These are phyloP conservation scores for Perca flavescens DNA, from an alignment of 2,113 vertebrate species.

Conservation along the genomic window DNA sequence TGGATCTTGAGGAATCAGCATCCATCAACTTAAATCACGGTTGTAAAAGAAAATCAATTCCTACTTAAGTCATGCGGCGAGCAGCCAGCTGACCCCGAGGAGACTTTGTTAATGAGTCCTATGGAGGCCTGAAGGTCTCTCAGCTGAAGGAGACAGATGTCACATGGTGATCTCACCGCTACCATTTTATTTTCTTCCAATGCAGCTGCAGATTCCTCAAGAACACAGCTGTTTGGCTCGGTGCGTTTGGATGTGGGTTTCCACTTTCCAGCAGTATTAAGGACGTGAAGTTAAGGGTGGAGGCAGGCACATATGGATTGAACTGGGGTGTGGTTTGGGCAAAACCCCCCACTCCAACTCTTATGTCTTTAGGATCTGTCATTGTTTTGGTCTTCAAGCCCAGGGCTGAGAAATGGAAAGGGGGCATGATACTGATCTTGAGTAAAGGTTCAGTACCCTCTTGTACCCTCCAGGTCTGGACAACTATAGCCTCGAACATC, in stretches of 20 bases:
- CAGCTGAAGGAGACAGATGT: conserved; percentile 4
- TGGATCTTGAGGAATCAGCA: not conserved
- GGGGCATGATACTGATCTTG: not conserved
- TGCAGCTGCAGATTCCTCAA: conserved; percentile 48
- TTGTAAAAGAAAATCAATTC: conserved; percentile 19
- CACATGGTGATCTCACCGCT: conserved; percentile 3
- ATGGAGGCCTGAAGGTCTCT: not conserved
- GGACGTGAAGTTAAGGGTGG: not conserved
- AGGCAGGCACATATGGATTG: not conserved
- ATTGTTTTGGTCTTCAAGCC: conserved; percentile 14
- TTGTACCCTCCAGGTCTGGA: not conserved
- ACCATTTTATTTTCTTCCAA: conserved; percentile 3
- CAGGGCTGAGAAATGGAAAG: not conserved
- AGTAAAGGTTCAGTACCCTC: conserved; percentile 19
- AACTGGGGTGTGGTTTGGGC: not conserved
- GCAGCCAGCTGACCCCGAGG: conserved; percentile 5
- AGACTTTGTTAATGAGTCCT: not conserved
- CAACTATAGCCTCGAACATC: not conserved
- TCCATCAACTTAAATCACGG: not conserved
- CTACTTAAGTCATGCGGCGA: not conserved
- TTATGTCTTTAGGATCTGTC: not conserved
- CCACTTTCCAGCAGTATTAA: not conserved
- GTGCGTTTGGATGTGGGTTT: not conserved
- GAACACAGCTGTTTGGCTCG: conserved; percentile 5
- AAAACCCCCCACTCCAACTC: not conserved